Evolutionary conservation across 2,888 invertebrate genomes (phyloP), one percentile per base, ranked within the genome.

Genomic region (Drosophila phalerata): DNA sequence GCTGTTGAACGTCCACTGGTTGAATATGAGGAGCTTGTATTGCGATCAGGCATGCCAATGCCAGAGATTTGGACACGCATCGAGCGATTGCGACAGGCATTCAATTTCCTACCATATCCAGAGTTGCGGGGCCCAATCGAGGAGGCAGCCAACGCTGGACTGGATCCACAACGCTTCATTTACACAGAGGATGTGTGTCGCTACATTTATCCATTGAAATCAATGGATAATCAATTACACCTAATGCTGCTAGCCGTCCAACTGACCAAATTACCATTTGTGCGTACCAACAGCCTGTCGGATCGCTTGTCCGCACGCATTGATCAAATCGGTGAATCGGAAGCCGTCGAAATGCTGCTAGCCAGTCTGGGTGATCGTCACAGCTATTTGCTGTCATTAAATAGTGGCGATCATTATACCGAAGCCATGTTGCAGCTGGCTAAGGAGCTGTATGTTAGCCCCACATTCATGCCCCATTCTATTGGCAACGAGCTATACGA

Each of bases 21-120:
- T 52, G 94, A 94, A 52, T 93, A 94, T 78, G 95, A 96, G 89
- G 95, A 95, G 83, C 91, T 94, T 1, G 93, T 95, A 51, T 90
- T 95, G 56, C 93, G 92, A 38, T 94, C 95, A 53, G 95, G 95
- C 53, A 92, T 97, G 88, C 97, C 97, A 28, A 93, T 95, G 88
- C 94, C 95, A 89, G 95, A 95, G 78, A 93, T 96, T 73, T 97
- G 97, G 97, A 93, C 95, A 77, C 94, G 97, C 69, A 94, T 95
- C 67, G 97, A 96, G 92, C 95, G 95, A 11, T 92, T 96, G 60
- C 94, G 96, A n/a, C 96, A 95, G 85, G 94, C 94, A 17, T 95
- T 94, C 81, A 95, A 95, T 92, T 97, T 96, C 94, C 93, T 96
- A 38, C 95, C 96, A 1, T 91, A 89, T 62, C 93, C 92, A 19